Conservation (phyloP, 2,113 vertebrate genomes). For the Chamaea fasciata region DNA sequence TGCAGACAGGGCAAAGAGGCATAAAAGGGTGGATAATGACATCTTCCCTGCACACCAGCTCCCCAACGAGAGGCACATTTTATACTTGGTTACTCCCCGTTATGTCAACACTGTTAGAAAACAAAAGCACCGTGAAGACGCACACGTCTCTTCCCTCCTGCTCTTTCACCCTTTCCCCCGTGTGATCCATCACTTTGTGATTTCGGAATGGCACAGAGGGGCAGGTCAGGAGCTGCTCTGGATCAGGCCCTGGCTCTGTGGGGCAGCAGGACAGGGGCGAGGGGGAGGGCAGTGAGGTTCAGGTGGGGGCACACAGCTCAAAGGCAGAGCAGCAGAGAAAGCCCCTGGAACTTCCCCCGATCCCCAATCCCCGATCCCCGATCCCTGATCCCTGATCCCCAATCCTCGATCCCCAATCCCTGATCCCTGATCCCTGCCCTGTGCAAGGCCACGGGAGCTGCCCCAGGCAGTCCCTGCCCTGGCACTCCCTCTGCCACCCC, state of each 20-base stretch:
- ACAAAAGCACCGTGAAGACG: slow-evolving; percentile 47
- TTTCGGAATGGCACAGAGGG: accelerated
- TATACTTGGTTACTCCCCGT: slow-evolving; percentile 54
- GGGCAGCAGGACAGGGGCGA: background rate
- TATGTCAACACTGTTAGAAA: slow-evolving; percentile 62
- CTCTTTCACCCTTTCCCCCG: background rate
- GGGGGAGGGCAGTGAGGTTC: background rate
- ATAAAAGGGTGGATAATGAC: slow-evolving; percentile 49
- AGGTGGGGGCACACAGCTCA: background rate
- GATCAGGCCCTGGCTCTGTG: background rate
- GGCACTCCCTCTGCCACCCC: background rate
- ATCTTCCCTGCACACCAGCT: slow-evolving; percentile 51
- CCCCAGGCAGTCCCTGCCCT: background rate
- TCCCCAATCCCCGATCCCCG: background rate
- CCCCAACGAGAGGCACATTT: slow-evolving; percentile 54
- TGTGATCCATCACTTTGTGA: background rate
- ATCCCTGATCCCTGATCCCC: too few species aligned
- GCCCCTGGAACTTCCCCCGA: background rate
- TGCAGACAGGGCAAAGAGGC: slow-evolving; percentile 54
- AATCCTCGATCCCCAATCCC: too few species aligned
- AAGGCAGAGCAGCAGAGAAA: background rate
- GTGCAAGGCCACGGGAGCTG: background rate
- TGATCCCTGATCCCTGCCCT: too few species aligned
- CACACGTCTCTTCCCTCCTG: background rate
- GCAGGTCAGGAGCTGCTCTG: background rate